Percentiles rank a stretch among this genome's conserved stretches.
These are phyloP conservation scores for Drosophila virilis DNA, from an alignment of 1,140 invertebrate species.

Conservation along the genomic window DNA sequence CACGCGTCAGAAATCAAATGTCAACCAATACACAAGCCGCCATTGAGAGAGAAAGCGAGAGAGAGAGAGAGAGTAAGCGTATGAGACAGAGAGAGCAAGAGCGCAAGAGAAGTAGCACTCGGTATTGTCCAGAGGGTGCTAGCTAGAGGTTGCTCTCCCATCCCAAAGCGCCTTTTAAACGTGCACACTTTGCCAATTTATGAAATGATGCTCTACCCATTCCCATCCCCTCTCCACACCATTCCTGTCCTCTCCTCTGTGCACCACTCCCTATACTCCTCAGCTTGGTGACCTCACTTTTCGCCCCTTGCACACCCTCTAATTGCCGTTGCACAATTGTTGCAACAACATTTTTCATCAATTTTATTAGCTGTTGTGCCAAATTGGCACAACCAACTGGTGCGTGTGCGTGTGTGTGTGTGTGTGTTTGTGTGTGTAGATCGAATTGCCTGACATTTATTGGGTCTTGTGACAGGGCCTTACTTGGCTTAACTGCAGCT, in stretches of 20 bases:
- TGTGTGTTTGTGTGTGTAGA: slow-evolving; percentile 9
- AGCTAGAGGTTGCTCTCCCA: slow-evolving; percentile 5
- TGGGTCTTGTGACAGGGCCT: slow-evolving; percentile 14
- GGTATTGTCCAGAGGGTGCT: not conserved
- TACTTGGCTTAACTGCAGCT: slow-evolving; percentile 4
- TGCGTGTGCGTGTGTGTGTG: not conserved
- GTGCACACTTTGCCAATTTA: slow-evolving; percentile 55
- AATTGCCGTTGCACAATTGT: slow-evolving; percentile 34
- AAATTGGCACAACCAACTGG: slow-evolving; percentile 25
- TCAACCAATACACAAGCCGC: slow-evolving; percentile 39
- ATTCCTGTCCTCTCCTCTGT: too few relatives aligned
- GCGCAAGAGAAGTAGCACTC: too few relatives aligned
- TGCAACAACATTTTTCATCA: slow-evolving; percentile 29
- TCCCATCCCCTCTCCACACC: not conserved
- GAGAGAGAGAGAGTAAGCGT: not conserved
- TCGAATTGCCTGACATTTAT: slow-evolving; percentile 21
- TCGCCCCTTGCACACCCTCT: slow-evolving; percentile 5
- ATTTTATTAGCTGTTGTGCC: slow-evolving; percentile 37
- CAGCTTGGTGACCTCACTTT: not conserved
- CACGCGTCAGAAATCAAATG: slow-evolving; percentile 80
- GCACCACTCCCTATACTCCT: not conserved
- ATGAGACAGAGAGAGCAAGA: not conserved
- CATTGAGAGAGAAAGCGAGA: not conserved
- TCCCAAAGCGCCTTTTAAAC: slow-evolving; percentile 53
- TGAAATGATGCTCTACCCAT: slow-evolving; percentile 19